These are phyloP conservation scores for Arctopsyche grandis DNA, from an alignment of 1,140 invertebrate genomes.

Conservation along the genomic window DNA sequence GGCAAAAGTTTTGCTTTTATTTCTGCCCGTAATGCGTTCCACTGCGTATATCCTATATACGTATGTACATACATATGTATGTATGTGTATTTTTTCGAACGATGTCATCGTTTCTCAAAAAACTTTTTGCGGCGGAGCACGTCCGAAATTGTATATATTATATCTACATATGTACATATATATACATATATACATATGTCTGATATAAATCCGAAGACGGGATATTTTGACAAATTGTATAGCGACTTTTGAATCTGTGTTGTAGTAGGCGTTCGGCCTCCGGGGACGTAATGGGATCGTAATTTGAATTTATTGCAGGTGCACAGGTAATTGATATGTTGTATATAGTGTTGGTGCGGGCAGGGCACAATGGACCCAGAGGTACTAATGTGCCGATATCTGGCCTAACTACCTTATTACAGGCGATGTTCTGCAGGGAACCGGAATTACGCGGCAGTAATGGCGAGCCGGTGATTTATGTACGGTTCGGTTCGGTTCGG, in stretches of 20 bases:
- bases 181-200: too few relatives aligned
- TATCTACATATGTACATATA: too few relatives aligned
- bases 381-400: constrained; percentile 43
- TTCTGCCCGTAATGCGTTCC: constrained; percentile 36
- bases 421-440: constrained; percentile 42
- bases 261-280: not conserved
- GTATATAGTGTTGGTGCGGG: constrained; percentile 4
- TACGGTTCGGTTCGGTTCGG: not conserved
- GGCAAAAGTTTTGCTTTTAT: constrained; percentile 38
- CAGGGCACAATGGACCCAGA: constrained; percentile 22
- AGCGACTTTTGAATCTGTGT: not conserved
- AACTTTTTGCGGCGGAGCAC: not conserved
- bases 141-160: not conserved
- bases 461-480: constrained; percentile 34
- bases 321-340: constrained; percentile 53
- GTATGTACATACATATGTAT: too few relatives aligned
- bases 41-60: too few relatives aligned
- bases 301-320: constrained; percentile 53
- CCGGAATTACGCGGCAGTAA: constrained; percentile 40
- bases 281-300: constrained; percentile 49
- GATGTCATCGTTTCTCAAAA: constrained; percentile 14
- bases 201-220: too few relatives aligned
- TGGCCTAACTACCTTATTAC: constrained; percentile 42
- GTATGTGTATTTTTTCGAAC: constrained; percentile 4
- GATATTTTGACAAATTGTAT: too few relatives aligned